Percentiles rank a stretch among this genome's conserved stretches.
Evolutionary conservation across 2,113 vertebrate genomes (phyloP).

Genomic region (Gavialis gangeticus): DNA sequence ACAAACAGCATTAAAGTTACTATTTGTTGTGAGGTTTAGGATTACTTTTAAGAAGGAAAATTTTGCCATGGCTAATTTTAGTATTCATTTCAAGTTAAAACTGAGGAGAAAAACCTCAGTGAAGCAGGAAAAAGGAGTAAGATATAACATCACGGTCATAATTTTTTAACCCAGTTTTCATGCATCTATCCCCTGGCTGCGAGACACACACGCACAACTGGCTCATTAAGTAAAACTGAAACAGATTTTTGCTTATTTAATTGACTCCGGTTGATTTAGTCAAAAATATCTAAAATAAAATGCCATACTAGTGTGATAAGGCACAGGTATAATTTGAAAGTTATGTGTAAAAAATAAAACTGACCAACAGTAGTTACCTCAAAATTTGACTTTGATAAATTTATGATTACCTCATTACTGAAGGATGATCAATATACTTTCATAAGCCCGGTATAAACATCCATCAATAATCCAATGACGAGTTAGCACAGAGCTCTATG

Average conservation of each 20-base stretch:
- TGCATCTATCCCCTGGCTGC: not conserved
- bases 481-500: not conserved
- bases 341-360: not conserved
- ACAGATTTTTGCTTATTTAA: conserved; percentile 11
- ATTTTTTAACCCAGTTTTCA: not conserved
- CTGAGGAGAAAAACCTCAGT: not conserved
- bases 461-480: not conserved
- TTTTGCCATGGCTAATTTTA: not conserved
- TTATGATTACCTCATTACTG: not conserved
- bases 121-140: not conserved
- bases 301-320: not conserved
- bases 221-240: not conserved
- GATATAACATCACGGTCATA: not conserved
- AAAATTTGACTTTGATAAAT: not conserved
- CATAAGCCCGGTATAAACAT: not conserved
- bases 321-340: not conserved
- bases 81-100: not conserved
- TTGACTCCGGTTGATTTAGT: not conserved
- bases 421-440: not conserved
- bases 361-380: not conserved
- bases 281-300: not conserved
- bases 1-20: not conserved
- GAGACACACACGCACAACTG: not conserved
- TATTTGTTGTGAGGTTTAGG: not conserved
- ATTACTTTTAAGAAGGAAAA: not conserved